Evolutionary conservation across 2,888 invertebrate genomes (phyloP).

Genomic region (Drosophila hamatofila): DNA sequence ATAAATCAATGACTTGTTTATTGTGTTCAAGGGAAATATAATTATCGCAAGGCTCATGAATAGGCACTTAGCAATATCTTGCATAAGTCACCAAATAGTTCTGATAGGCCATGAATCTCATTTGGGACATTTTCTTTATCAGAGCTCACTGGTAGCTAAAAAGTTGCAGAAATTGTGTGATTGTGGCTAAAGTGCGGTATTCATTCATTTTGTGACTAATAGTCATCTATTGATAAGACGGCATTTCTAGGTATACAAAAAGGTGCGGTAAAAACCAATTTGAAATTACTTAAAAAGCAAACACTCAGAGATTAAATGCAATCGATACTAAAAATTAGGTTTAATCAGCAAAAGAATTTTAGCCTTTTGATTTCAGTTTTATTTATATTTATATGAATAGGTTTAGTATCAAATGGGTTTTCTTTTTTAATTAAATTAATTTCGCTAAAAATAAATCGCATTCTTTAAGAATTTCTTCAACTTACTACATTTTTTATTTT

Average conservation of each 20-base stretch:
- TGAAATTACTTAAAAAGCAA: not conserved
- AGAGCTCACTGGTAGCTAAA: not conserved
- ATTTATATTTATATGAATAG: not conserved
- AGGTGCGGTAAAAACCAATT: not conserved
- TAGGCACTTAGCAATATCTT: constrained; percentile 8
- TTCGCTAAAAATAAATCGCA: not conserved
- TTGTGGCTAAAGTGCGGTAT: not conserved
- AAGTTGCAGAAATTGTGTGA: not conserved
- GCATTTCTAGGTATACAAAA: not conserved
- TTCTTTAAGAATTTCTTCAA: not conserved
- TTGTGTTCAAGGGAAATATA: not conserved
- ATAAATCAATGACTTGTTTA: not conserved
- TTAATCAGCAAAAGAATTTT: not conserved
- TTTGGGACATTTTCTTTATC: constrained; percentile 15
- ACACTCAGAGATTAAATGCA: not conserved
- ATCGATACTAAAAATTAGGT: not conserved
- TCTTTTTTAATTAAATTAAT: not conserved
- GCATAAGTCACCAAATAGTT: not conserved
- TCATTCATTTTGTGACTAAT: not conserved
- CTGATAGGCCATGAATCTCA: not conserved
- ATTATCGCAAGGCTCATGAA: not conserved
- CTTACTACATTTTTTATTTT: not conserved
- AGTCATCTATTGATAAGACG: not conserved
- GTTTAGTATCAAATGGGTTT: too few species aligned
- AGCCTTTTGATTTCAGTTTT: not conserved